Conservation (phyloP, 2,888 invertebrate species). For the Drosophila parthenogenetica region DNA sequence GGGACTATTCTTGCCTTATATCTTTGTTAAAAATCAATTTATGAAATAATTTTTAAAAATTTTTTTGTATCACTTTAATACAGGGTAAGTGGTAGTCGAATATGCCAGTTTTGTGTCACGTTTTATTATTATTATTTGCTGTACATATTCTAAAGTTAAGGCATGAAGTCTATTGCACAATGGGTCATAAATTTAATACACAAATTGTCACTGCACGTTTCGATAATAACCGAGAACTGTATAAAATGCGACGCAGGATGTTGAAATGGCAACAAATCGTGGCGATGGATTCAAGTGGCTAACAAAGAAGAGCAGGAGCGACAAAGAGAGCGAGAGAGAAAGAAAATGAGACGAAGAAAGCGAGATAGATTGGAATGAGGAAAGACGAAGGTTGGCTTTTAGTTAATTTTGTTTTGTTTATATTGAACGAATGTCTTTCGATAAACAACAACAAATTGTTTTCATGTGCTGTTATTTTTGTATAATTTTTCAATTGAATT, state of each 20-base stretch:
- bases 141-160: slow-evolving; percentile 17
- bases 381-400: slow-evolving; percentile 41
- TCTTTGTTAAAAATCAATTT: too few species aligned
- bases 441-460: slow-evolving; percentile 53
- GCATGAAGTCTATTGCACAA: slow-evolving; percentile 55
- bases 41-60: neutral
- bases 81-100: neutral
- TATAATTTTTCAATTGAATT: slow-evolving; percentile 70
- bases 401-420: slow-evolving; percentile 51
- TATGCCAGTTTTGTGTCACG: neutral
- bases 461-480: slow-evolving; percentile 63
- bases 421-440: slow-evolving; percentile 38
- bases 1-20: too few species aligned
- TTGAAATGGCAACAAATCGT: slow-evolving; percentile 55
- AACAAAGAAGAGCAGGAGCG: neutral
- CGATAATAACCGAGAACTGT: slow-evolving; percentile 56
- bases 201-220: slow-evolving; percentile 72
- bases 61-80: too few species aligned
- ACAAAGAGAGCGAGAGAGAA: neutral
- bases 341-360: neutral
- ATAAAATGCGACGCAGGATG: slow-evolving; percentile 58
- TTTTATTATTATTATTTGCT: slow-evolving; percentile 19
- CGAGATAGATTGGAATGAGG: slow-evolving; percentile 6
- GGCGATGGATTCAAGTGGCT: slow-evolving; percentile 59
- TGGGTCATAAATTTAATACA: slow-evolving; percentile 61